Evolutionary conservation across 2,113 vertebrate species (phyloP).

Genomic region (Neolamprologus sp.): DNA sequence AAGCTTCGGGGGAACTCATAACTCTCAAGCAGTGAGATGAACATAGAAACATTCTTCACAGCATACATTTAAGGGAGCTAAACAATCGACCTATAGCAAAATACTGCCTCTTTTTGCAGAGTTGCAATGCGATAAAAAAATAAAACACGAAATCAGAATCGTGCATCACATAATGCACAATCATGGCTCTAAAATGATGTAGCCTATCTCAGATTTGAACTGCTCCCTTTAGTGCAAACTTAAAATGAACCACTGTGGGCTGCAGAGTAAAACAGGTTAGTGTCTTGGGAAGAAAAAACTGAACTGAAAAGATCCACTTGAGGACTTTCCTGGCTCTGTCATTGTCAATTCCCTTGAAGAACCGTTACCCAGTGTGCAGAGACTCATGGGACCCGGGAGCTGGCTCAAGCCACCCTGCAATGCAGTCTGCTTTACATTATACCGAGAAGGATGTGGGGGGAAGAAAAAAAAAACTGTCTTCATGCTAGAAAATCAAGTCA

Average conservation of each 20-base stretch:
- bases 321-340: constrained; percentile 76
- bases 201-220: constrained; percentile 27
- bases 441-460: constrained; percentile 41
- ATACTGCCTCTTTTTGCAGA: background rate
- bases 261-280: constrained; percentile 69
- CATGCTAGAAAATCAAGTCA: constrained; percentile 64
- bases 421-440: constrained; percentile 71
- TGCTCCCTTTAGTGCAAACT: constrained; percentile 52
- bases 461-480: constrained; percentile 16
- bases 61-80: constrained; percentile 36
- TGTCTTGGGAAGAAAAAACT: constrained; percentile 57
- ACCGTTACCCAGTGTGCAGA: constrained; percentile 58
- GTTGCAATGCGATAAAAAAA: background rate
- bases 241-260: constrained; percentile 55
- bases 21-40: constrained; percentile 56
- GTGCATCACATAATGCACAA: constrained; percentile 48
- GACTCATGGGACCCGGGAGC: constrained; percentile 59
- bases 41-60: constrained; percentile 54
- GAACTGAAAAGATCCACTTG: constrained; percentile 72
- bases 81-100: constrained; percentile 27
- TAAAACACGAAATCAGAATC: background rate
- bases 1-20: constrained; percentile 68
- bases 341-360: constrained; percentile 67
- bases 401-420: constrained; percentile 58
- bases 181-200: constrained; percentile 28